Percentiles rank a stretch among this genome's conserved stretches.
phyloP scores from a whole-genome alignment of 2,888 invertebrate species.

The Helobdella robusta region DNA sequence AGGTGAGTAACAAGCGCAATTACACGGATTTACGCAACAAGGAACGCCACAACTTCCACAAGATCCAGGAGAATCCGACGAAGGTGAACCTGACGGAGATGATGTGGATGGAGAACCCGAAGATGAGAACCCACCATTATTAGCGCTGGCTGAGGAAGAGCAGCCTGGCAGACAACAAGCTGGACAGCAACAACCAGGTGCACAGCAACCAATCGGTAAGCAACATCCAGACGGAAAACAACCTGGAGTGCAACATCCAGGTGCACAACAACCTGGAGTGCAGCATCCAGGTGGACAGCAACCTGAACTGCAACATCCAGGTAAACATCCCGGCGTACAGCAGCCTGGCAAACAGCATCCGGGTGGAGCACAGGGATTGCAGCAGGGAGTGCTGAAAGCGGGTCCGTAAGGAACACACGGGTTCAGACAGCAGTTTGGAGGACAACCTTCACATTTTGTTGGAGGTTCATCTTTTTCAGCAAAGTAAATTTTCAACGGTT shows the following conservation, averaged over 20 bases:
- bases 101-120: too few relatives aligned
- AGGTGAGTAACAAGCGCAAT: too few relatives aligned
- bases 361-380: neutral
- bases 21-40: too few relatives aligned
- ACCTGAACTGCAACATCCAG: neutral
- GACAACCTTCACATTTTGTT: neutral
- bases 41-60: too few relatives aligned
- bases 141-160: too few relatives aligned
- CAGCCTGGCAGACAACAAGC: too few relatives aligned
- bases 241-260: neutral
- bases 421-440: conserved; percentile 1
- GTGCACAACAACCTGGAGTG: neutral
- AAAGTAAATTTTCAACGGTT: conserved; percentile 14
- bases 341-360: neutral
- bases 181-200: neutral
- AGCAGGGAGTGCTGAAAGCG: neutral
- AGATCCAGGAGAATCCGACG: too few relatives aligned
- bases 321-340: neutral
- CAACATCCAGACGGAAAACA: conserved; percentile 8
- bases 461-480: conserved; percentile 1
- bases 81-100: too few relatives aligned
- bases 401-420: neutral
- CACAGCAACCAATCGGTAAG: neutral
- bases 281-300: conserved; percentile 13
- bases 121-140: too few relatives aligned